Evolutionary conservation across 2,113 vertebrate species (phyloP), one percentile per base, ranked within the genome.

Genomic region (Tychaedon coryphoeus): DNA sequence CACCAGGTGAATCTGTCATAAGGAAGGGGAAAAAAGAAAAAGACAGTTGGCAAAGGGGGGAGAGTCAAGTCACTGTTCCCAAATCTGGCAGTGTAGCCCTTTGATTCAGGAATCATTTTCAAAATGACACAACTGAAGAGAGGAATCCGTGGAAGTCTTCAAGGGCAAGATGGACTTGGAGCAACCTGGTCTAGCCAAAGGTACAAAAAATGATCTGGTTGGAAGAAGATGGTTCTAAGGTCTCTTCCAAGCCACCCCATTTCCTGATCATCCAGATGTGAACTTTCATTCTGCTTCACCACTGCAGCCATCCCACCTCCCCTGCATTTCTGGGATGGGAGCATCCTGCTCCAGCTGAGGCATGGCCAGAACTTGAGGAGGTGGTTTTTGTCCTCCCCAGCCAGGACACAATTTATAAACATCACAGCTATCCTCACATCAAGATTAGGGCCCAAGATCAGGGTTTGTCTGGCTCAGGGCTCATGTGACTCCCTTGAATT

Each of bases 11-110:
- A 69, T 23, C 3, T 25, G 16, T 19, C 58, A 54, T 1, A 18
- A 19, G 12, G 13, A 17, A 82, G n/a, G 40, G 5, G 0, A 25
- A n/a, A 70, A 8, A 19, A 3, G 45, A 48, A 2, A 53, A 10
- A 60, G 6, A 26, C 1, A 64, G 29, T 5, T 8, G 5, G 9
- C 19, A n/a, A 19, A 5, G 1, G 9, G 6, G 11, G 2, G 6
- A 24, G 4, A 22, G 12, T 29, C 31, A 74, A 62, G 8, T 2
- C 10, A 20, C 40, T 48, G 22, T 36, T 73, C 50, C 74, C 33
- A 77, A 45, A 56, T 47, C 11, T 42, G 19, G 6, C 25, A 67
- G 12, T 26, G n/a, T 2, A 43, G 10, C 9, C n/a, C 15, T 72
- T 11, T 33, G 48, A 20, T 47, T 65, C 18, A 45, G 71, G 34